Evolutionary conservation across 2,797 vertebrate genomes (phyloP).

Genomic region (Microhierax caerulescens): DNA sequence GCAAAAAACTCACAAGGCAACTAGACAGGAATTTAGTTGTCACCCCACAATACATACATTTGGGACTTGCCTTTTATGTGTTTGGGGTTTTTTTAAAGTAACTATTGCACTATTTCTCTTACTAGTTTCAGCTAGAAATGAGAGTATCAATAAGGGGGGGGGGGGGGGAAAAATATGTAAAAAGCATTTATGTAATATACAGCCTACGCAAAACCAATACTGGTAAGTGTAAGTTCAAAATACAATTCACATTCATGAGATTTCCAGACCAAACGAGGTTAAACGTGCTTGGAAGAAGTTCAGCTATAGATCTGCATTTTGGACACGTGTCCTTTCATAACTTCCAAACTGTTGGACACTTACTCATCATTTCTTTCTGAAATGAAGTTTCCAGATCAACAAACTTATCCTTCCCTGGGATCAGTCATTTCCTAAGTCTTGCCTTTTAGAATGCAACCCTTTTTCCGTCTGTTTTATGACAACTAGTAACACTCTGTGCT

Average conservation of each 20-base stretch:
- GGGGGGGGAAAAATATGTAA: not conserved
- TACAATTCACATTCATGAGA: not conserved
- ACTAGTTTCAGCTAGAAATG: not conserved
- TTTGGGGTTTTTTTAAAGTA: not conserved
- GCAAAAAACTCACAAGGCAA: not conserved
- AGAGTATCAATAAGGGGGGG: not conserved
- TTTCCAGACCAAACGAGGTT: conserved; percentile 21
- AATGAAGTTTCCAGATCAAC: conserved; percentile 51
- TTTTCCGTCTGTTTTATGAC: conserved; percentile 64
- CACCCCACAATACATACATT: not conserved
- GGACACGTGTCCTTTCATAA: not conserved
- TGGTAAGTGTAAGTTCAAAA: not conserved
- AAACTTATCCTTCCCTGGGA: not conserved
- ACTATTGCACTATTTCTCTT: not conserved
- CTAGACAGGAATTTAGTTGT: not conserved
- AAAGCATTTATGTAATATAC: not conserved
- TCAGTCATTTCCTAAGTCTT: conserved; percentile 24
- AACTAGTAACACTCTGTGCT: conserved; percentile 43
- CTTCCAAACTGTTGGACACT: not conserved
- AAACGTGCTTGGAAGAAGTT: not conserved
- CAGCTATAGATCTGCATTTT: not conserved
- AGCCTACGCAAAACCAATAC: not conserved
- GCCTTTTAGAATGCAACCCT: conserved; percentile 30
- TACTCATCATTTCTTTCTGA: conserved; percentile 21
- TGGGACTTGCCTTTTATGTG: not conserved